A percentile compares a stretch with the other conserved stretches of the same genome.
Conservation (phyloP, 1,140 invertebrate genomes). For the Oscheius sp. region DNA sequence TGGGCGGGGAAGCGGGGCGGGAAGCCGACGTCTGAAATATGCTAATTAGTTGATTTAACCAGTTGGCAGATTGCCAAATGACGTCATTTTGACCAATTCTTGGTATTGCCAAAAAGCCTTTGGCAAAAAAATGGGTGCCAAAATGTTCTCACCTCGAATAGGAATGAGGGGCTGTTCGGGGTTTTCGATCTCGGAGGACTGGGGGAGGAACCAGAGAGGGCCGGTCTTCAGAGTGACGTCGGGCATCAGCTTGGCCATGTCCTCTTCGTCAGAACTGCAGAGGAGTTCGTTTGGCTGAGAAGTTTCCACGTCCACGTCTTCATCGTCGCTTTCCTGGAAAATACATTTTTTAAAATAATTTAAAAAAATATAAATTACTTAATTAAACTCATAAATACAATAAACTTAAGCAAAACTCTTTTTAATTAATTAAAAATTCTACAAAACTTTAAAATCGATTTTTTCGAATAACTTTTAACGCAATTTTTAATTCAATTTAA, state of each 20-base stretch:
- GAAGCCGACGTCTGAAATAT: too few species aligned
- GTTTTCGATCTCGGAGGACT: constrained; percentile 48
- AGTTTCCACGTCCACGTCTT: constrained; percentile 47
- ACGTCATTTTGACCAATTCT: too few species aligned
- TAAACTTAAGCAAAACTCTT: too few species aligned
- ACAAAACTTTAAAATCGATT: too few species aligned
- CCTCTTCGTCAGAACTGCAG: constrained; percentile 53
- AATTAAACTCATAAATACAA: constrained; percentile 21
- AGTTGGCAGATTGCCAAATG: too few species aligned
- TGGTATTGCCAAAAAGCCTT: too few species aligned
- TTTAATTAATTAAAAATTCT: too few species aligned
- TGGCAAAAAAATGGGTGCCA: too few species aligned
- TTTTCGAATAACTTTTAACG: too few species aligned
- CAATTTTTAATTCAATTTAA: too few species aligned
- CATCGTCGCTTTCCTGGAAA: constrained; percentile 41
- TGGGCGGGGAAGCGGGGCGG: too few species aligned
- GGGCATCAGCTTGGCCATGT: not conserved
- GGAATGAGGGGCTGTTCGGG: not conserved
- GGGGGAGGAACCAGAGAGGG: constrained; percentile 49
- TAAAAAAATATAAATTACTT: constrained; percentile 16
- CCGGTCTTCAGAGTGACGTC: constrained; percentile 10
- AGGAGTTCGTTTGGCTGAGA: constrained; percentile 34
- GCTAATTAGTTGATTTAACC: too few species aligned
- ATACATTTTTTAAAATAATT: constrained; percentile 15
- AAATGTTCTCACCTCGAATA: not conserved